Conservation (phyloP, 1,140 invertebrate genomes). For the Pantala flavescens region DNA sequence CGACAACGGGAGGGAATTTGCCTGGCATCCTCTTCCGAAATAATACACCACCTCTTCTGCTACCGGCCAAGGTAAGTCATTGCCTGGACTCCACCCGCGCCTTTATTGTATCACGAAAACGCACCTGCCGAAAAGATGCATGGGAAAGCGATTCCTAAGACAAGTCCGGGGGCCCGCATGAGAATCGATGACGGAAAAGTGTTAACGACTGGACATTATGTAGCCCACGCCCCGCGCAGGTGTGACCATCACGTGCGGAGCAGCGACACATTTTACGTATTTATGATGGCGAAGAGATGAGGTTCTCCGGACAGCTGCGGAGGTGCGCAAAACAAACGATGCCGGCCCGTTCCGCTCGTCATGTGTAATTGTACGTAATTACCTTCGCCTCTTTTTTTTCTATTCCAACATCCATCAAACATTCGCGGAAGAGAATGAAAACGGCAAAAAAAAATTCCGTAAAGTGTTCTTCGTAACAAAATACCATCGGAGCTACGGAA, state of each 20-base stretch:
- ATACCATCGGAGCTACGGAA: too few relatives aligned
- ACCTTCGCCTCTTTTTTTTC: too few relatives aligned
- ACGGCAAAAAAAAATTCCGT: too few relatives aligned
- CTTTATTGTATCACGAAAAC: neutral
- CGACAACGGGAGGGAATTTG: neutral
- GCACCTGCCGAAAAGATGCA: conserved; percentile 1
- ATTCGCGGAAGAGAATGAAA: too few relatives aligned
- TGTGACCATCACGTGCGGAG: neutral
- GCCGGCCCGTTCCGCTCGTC: too few relatives aligned
- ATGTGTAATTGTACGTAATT: too few relatives aligned
- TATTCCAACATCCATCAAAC: too few relatives aligned
- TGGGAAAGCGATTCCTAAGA: neutral
- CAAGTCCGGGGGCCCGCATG: neutral
- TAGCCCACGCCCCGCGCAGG: neutral
- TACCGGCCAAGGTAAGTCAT: neutral
- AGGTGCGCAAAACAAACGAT: too few relatives aligned
- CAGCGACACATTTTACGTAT: neutral
- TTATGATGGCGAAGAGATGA: neutral
- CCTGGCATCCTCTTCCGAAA: neutral
- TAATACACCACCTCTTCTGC: neutral
- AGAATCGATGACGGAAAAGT: neutral
- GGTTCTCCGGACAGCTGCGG: too few relatives aligned
- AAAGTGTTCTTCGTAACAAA: too few relatives aligned
- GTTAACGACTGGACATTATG: conserved; percentile 6
- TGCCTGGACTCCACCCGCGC: neutral